Conservation (phyloP, 1,140 invertebrate genomes). For the Metopolophium dirhodum region DNA sequence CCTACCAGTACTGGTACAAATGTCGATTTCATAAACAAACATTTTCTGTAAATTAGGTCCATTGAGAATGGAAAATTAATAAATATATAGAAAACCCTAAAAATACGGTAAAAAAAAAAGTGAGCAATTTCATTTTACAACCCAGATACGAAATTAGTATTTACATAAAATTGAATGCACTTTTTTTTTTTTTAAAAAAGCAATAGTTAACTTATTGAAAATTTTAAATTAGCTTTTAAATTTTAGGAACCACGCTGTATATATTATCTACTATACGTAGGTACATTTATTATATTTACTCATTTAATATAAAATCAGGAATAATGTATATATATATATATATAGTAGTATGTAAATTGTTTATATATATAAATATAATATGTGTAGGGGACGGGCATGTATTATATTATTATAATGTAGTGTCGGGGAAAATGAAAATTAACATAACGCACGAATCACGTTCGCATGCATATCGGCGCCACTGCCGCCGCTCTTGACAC, state of each 20-base stretch:
- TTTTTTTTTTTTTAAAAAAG: not conserved
- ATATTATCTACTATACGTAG: too few relatives aligned
- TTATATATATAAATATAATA: not conserved
- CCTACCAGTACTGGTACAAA: too few relatives aligned
- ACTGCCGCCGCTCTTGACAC: not conserved
- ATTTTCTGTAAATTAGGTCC: not conserved
- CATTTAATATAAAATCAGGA: too few relatives aligned
- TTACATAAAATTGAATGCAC: too few relatives aligned
- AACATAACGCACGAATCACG: conserved; percentile 42
- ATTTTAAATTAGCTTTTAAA: too few relatives aligned
- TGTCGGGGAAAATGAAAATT: conserved; percentile 28
- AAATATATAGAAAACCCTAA: not conserved
- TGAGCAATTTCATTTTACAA: not conserved
- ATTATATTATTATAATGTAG: not conserved
- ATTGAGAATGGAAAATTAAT: not conserved
- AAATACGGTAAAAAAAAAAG: not conserved
- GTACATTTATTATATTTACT: too few relatives aligned
- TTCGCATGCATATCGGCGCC: conserved; percentile 19
- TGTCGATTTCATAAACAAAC: too few relatives aligned
- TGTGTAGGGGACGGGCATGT: not conserved
- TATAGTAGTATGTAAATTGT: not conserved
- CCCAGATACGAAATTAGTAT: not conserved
- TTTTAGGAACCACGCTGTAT: not conserved
- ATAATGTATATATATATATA: not conserved
- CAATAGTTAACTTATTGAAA: too few relatives aligned